Conservation (phyloP, 2,797 vertebrate genomes). For the Sciaenops ocellatus region DNA sequence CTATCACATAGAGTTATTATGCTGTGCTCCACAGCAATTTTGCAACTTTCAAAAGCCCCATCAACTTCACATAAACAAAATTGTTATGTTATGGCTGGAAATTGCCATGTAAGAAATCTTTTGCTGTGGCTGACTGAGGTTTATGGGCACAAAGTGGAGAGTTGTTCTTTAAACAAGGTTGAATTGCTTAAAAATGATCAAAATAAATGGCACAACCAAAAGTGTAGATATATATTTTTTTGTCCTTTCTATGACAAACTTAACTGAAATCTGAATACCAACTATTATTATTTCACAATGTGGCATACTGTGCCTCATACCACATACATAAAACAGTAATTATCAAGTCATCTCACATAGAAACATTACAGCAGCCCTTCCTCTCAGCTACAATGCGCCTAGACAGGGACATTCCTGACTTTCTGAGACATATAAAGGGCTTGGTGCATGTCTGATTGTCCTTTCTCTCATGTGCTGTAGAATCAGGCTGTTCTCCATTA, state of each 20-base stretch:
- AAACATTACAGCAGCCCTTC: slow-evolving; percentile 15
- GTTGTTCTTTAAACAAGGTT: neutral
- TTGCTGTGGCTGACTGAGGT: slow-evolving; percentile 9
- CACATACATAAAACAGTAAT: slow-evolving; percentile 25
- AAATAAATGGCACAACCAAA: slow-evolving; percentile 14
- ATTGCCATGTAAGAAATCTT: slow-evolving; percentile 1
- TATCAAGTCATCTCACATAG: slow-evolving; percentile 17
- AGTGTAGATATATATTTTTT: neutral
- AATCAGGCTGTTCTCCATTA: slow-evolving; percentile 69
- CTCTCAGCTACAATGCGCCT: slow-evolving; percentile 72
- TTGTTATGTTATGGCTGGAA: slow-evolving; percentile 20
- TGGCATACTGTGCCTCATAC: neutral
- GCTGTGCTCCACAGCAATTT: slow-evolving; percentile 12
- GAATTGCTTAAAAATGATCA: neutral
- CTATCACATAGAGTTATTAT: slow-evolving; percentile 23
- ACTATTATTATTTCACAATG: neutral
- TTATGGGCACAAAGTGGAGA: slow-evolving; percentile 23
- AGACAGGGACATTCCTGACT: slow-evolving; percentile 88
- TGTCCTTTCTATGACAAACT: slow-evolving; percentile 1
- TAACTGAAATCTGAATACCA: slow-evolving; percentile 1
- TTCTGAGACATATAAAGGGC: slow-evolving; percentile 71
- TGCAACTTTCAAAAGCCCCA: slow-evolving; percentile 30
- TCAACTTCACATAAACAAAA: neutral
- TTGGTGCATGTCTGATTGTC: slow-evolving; percentile 86
- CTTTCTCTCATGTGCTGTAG: slow-evolving; percentile 39